Percentiles rank a stretch among this genome's conserved stretches.
Conservation (phyloP, 2,113 vertebrate species). For the Etheostoma cragini region DNA sequence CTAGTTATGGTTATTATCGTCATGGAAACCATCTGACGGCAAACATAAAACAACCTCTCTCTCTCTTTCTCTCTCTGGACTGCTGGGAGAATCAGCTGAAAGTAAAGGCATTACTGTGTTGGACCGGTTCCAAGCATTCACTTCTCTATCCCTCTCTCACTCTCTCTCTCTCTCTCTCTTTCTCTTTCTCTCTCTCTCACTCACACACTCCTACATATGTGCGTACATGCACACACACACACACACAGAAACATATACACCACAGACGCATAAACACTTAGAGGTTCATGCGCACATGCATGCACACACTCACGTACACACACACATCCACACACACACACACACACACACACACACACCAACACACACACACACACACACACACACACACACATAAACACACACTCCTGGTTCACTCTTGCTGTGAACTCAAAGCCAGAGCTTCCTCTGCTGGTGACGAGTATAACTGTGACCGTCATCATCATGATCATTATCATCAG, state of each 20-base stretch:
- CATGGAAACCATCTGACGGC: constrained; percentile 81
- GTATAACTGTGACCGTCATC: constrained; percentile 3
- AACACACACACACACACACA: background rate
- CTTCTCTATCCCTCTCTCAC: constrained; percentile 5
- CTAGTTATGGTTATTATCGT: constrained; percentile 81
- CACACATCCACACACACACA: constrained; percentile 18
- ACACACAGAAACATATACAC: constrained; percentile 33
- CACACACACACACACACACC: constrained; percentile 22
- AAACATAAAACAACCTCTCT: constrained; percentile 64
- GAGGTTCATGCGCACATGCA: background rate
- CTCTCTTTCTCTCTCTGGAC: constrained; percentile 24
- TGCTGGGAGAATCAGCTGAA: constrained; percentile 64
- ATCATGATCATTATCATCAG: background rate
- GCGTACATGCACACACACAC: no score
- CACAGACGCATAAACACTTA: constrained; percentile 6
- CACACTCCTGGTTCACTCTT: background rate
- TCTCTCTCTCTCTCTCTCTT: no score
- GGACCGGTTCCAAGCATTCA: constrained; percentile 71
- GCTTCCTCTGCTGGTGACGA: constrained; percentile 78
- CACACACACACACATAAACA: constrained; percentile 15
- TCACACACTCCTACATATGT: no score
- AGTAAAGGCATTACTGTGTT: constrained; percentile 74
- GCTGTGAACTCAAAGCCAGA: constrained; percentile 62
- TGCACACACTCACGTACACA: constrained; percentile 33
- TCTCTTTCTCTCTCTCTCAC: background rate